Percentiles rank a stretch among this genome's conserved stretches.
Conservation (phyloP, 2,113 vertebrate species). For the Oreamnos americanus region DNA sequence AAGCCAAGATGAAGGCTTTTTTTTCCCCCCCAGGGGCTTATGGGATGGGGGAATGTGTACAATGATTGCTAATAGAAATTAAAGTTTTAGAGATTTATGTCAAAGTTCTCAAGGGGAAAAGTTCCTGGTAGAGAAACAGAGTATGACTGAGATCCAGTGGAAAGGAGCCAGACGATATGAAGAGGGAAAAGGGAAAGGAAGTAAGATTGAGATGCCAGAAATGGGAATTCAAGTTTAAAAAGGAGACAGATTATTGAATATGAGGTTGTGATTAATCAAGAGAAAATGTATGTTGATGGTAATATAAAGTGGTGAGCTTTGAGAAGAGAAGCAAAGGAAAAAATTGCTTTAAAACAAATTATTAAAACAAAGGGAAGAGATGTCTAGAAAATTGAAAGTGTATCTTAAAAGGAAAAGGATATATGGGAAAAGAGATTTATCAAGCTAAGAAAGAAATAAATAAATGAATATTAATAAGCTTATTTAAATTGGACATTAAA, state of each 20-base stretch:
- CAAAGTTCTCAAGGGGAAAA: background rate
- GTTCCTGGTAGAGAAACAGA: slow-evolving; percentile 27
- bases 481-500: background rate
- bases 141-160: background rate
- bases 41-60: background rate
- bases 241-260: background rate
- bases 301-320: background rate
- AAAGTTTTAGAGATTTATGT: slow-evolving; percentile 44
- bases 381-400: background rate
- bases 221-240: background rate
- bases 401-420: background rate
- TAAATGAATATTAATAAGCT: background rate
- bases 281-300: background rate
- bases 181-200: background rate
- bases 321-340: background rate
- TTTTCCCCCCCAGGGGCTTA: background rate
- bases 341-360: background rate
- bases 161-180: slow-evolving; percentile 7
- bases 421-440: background rate
- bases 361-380: background rate
- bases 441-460: background rate
- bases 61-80: slow-evolving; percentile 31
- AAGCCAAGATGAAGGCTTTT: background rate
- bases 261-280: background rate
- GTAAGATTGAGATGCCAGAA: background rate